Conservation (phyloP, 64 coral and sea anemone genomes). For the Dendronephthya gigantea region DNA sequence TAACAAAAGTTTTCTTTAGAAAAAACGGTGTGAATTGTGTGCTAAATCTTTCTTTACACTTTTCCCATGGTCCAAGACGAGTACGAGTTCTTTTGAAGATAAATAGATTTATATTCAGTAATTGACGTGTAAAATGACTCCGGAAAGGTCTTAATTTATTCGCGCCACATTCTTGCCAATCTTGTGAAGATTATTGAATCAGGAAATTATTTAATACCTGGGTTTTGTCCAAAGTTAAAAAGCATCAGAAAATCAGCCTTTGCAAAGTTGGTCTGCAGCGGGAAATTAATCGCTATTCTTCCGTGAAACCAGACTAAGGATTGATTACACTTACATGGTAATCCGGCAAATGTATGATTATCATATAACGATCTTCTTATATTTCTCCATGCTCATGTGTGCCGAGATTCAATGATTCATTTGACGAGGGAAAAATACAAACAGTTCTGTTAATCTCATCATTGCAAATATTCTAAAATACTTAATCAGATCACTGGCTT, state of each 20-base stretch:
- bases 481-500: neutral
- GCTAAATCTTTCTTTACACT: neutral
- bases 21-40: neutral
- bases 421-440: neutral
- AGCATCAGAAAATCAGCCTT: neutral
- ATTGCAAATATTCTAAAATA: neutral
- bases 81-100: neutral
- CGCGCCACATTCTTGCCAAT: neutral
- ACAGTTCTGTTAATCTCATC: neutral
- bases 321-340: too few species aligned
- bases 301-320: neutral
- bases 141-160: neutral
- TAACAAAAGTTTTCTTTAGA: neutral
- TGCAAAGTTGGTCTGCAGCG: neutral
- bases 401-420: neutral
- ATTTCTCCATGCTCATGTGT: too few species aligned
- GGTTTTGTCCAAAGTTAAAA: neutral
- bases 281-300: neutral
- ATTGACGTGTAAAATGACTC: too few species aligned
- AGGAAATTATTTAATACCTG: neutral
- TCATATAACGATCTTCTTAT: too few species aligned
- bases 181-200: neutral
- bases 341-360: too few species aligned
- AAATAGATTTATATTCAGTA: too few species aligned
- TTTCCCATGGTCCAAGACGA: neutral